A percentile compares a stretch with the other conserved stretches of the same genome.
phyloP scores from a whole-genome alignment of 2,113 vertebrate species.

The Pseudorasbora parva region DNA sequence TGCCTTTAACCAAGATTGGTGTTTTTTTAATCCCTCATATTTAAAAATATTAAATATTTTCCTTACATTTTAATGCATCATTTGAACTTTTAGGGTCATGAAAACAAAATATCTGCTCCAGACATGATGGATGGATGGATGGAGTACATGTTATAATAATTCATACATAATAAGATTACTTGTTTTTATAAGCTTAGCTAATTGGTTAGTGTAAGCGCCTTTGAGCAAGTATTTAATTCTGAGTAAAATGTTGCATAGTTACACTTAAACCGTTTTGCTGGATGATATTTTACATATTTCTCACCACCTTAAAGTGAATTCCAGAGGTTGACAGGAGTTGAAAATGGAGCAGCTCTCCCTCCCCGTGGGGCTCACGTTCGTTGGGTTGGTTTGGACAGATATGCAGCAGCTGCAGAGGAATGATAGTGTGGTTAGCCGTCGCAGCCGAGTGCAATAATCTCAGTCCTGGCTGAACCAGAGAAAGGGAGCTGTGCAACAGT shows the following conservation, averaged over 20 bases:
- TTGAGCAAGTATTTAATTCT: background rate
- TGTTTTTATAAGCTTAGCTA: no score
- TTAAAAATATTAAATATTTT: no score
- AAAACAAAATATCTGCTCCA: no score
- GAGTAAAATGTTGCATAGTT: no score
- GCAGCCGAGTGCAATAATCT: constrained; percentile 55
- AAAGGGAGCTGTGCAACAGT: background rate
- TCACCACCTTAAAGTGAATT: background rate
- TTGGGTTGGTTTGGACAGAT: constrained; percentile 57
- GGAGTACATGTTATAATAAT: no score
- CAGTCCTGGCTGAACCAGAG: constrained; percentile 18
- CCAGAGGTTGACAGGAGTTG: background rate
- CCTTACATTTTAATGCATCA: no score
- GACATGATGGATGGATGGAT: no score
- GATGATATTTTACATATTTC: background rate
- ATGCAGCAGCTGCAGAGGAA: constrained; percentile 63
- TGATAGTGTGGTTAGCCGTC: constrained; percentile 56
- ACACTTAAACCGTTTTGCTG: constrained; percentile 4
- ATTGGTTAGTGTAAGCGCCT: background rate
- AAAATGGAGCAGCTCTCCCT: background rate
- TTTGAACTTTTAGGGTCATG: no score
- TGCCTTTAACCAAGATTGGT: no score
- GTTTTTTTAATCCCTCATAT: no score
- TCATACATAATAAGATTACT: no score
- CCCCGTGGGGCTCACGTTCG: background rate